Base-by-base conservation (phyloP, 2,888 invertebrate species). In the Synergus gifuensis region DNA sequence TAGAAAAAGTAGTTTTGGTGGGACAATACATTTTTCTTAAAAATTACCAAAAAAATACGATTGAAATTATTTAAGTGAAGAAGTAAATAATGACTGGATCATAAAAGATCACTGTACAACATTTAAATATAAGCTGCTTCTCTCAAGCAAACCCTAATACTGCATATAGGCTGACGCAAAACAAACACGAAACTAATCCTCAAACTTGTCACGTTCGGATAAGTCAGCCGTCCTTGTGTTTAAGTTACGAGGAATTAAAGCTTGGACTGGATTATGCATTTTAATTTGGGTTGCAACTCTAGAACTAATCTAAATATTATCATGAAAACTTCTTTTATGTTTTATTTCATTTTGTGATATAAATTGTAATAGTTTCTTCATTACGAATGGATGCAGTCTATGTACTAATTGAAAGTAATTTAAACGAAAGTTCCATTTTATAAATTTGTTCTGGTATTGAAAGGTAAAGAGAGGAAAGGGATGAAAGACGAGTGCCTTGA, bases 101-200 rank as follows among this genome's bases (percentile, higher is more conserved):
- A 36, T 36, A 36, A 36, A 36, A 36, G 2, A 36, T 36, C 36
- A 36, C 36, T 36, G 2, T 36, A 4, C 36, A 36, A n/a, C n/a
- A n/a, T n/a, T n/a, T n/a, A n/a, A n/a, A n/a, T n/a, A n/a, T n/a
- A n/a, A 36, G 36, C 36, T 0, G 36, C 4, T 36, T 36, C 9
- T 44, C 11, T 11, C 18, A 66, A 44, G 18, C 66, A 66, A 66
- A 44, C 18, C 44, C 66, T 44, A n/a, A 64, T 66, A 36, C 36
- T 42, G 42, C 44, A 42, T 42, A 66, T 18, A 18, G 44, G 49
- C 54, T 44, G 60, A 40, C 40, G 40, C n/a, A 42, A 44, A 63
- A 78, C 79, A 83, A 81, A 79, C 78, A 77, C 76, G 79, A 83
- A 83, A 81, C 83, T 83, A 81, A 83, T 83, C 80, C 81, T 40